phyloP scores from a whole-genome alignment of 2,888 invertebrate species.

The Cephus rjabovi region DNA sequence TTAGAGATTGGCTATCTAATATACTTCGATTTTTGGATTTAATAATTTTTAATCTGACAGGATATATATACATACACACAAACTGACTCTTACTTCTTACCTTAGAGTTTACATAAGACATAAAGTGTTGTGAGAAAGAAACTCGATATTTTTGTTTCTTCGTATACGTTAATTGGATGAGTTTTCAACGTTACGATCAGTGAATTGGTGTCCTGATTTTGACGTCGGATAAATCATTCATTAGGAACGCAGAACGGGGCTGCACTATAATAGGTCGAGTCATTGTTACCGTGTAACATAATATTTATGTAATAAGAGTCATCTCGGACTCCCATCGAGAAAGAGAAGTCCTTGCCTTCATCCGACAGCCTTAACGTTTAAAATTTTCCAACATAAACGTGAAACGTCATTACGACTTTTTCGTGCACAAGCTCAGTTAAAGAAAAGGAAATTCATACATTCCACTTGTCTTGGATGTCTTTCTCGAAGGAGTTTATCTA shows the following conservation, averaged over 20 bases:
- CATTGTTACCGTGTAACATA: slow-evolving; percentile 30
- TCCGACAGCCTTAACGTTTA: not conserved
- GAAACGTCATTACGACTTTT: not conserved
- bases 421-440: not conserved
- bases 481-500: not conserved
- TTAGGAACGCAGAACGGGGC: not conserved
- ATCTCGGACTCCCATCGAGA: slow-evolving; percentile 5
- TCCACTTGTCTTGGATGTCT: not conserved
- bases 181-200: not conserved
- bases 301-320: slow-evolving; percentile 26
- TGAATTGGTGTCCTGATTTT: not conserved
- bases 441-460: not conserved
- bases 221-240: not conserved
- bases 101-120: not conserved
- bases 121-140: not conserved
- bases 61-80: not conserved
- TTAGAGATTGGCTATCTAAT: not conserved
- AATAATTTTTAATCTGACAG: not conserved
- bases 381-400: not conserved
- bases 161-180: not conserved
- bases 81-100: not conserved
- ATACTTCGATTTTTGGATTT: not conserved
- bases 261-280: not conserved
- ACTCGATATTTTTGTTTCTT: not conserved
- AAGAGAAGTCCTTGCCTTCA: not conserved